Percentiles rank a stretch among this genome's conserved stretches.
These are phyloP conservation scores for Lasioglossum villosulum DNA, from an alignment of 2,888 invertebrate genomes.

Conservation along the genomic window DNA sequence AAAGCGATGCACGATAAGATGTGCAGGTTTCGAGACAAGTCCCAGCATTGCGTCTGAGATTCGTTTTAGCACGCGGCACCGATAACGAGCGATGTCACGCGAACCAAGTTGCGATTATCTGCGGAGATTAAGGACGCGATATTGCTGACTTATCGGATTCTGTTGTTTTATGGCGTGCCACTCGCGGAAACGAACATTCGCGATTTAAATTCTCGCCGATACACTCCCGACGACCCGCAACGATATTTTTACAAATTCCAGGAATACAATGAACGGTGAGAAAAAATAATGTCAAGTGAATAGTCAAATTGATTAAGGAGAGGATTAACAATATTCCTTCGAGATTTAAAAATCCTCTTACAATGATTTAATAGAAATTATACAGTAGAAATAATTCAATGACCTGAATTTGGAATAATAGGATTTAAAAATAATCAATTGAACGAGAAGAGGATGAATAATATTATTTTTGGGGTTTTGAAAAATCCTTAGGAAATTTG, in stretches of 20 bases:
- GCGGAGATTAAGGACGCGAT: conserved; percentile 28
- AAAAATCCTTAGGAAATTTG: background rate
- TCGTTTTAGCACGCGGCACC: conserved; percentile 27
- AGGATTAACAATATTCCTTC: too few species aligned
- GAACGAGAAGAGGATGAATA: background rate
- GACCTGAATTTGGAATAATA: background rate
- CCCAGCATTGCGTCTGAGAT: background rate
- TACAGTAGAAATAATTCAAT: background rate
- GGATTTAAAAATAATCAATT: background rate
- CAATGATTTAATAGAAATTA: background rate
- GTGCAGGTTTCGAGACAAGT: conserved; percentile 16
- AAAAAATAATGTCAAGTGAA: background rate
- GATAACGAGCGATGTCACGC: conserved; percentile 41
- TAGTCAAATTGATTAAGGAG: too few species aligned
- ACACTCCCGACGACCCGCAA: background rate
- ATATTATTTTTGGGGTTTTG: background rate
- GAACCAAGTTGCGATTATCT: conserved; percentile 35
- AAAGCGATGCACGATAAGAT: conserved; percentile 51
- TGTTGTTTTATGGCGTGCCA: conserved; percentile 4
- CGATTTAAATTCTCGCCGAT: background rate
- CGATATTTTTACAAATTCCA: background rate
- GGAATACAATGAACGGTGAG: background rate
- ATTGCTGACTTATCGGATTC: conserved; percentile 8
- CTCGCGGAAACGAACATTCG: background rate
- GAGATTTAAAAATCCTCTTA: too few species aligned